phyloP scores from a whole-genome alignment of 2,888 invertebrate species.

The Calliopum simillimum region DNA sequence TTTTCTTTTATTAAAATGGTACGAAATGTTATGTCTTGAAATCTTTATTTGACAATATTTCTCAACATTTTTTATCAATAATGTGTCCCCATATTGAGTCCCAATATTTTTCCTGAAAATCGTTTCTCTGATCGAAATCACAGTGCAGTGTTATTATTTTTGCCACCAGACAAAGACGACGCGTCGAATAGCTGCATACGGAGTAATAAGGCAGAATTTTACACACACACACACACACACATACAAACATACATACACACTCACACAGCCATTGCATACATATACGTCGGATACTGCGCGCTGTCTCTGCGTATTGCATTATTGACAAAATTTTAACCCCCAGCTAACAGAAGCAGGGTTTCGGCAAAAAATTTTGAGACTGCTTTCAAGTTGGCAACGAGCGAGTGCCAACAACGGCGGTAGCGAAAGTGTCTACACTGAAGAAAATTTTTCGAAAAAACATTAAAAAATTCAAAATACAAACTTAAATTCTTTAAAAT shows the following conservation, averaged over 20 bases:
- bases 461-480: too few relatives aligned
- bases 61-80: too few relatives aligned
- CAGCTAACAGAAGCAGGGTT: neutral
- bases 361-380: slow-evolving; percentile 14
- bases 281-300: neutral
- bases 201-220: slow-evolving; percentile 43
- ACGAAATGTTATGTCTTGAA: too few relatives aligned
- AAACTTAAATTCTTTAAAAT: too few relatives aligned
- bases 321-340: slow-evolving; percentile 26
- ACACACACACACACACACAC: slow-evolving; percentile 30
- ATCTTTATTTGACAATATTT: too few relatives aligned
- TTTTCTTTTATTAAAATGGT: too few relatives aligned
- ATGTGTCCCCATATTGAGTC: too few relatives aligned
- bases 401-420: neutral
- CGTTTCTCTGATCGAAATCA: too few relatives aligned
- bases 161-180: too few relatives aligned
- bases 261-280: slow-evolving; percentile 32
- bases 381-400: slow-evolving; percentile 2
- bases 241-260: slow-evolving; percentile 32
- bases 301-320: slow-evolving; percentile 22
- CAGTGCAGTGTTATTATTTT: too few relatives aligned
- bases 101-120: too few relatives aligned
- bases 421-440: neutral
- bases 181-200: slow-evolving; percentile 4
- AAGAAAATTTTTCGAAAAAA: neutral